Conservation (phyloP, 2,113 vertebrate genomes). For the Dermatemys mawii region DNA sequence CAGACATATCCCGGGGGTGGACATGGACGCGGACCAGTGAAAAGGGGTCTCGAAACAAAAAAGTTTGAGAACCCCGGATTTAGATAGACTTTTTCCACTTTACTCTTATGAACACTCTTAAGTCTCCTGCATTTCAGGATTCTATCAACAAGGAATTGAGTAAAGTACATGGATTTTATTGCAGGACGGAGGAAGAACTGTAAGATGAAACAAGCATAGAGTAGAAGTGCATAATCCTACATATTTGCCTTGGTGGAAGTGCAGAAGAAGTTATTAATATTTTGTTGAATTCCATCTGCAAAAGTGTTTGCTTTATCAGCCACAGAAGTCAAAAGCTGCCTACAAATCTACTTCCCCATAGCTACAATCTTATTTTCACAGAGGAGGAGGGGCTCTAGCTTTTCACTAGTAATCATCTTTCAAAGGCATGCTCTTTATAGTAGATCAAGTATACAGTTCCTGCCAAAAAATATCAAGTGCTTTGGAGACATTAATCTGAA, state of each 20-base stretch:
- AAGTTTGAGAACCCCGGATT: too few species aligned
- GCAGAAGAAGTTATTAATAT: background rate
- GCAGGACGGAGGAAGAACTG: constrained; percentile 9
- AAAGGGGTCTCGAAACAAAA: too few species aligned
- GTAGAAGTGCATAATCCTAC: background rate
- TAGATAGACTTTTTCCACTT: background rate
- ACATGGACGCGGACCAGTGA: too few species aligned
- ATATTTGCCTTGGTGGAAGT: background rate
- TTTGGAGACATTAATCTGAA: background rate
- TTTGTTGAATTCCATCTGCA: background rate
- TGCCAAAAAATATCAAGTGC: background rate
- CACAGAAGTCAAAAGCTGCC: background rate
- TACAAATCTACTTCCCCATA: background rate
- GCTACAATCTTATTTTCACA: background rate
- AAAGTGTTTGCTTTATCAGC: background rate
- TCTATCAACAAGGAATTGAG: background rate
- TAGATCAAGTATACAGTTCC: background rate
- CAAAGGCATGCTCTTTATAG: background rate
- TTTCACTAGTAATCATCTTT: background rate
- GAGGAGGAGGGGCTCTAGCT: background rate
- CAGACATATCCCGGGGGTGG: too few species aligned
- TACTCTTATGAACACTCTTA: background rate
- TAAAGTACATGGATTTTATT: fast-evolving
- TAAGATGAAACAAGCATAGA: constrained; percentile 20
- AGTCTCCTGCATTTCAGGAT: background rate